These are phyloP conservation scores for Trachelus tabidus DNA, from an alignment of 2,888 invertebrate genomes.

Conservation along the genomic window DNA sequence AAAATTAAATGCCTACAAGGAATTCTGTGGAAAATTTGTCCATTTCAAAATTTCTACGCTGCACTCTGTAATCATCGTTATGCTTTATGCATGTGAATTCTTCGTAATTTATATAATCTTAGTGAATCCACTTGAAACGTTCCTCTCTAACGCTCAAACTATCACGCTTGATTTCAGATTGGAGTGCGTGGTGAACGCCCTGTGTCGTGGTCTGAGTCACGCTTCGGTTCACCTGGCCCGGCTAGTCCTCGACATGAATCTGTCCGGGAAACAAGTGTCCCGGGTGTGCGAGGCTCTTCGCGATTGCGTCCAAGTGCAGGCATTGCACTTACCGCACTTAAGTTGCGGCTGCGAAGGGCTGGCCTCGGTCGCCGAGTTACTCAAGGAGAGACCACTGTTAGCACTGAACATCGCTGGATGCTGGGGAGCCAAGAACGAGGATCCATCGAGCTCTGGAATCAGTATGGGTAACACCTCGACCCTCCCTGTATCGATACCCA, in stretches of 20 bases:
- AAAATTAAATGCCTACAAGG: background rate
- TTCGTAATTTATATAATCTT: background rate
- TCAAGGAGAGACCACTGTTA: constrained; percentile 66
- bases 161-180: constrained; percentile 56
- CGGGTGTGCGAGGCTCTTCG: constrained; percentile 68
- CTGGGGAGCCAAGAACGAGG: constrained; percentile 69
- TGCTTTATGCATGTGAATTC: background rate
- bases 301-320: constrained; percentile 67
- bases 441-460: constrained; percentile 68
- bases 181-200: constrained; percentile 69
- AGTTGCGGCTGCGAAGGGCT: constrained; percentile 70
- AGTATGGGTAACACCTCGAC: constrained; percentile 65
- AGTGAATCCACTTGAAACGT: background rate
- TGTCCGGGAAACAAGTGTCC: constrained; percentile 69
- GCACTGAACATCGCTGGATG: constrained; percentile 69
- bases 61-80: background rate
- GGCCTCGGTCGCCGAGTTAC: constrained; percentile 67
- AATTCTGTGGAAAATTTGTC: background rate
- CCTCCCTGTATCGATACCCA: background rate
- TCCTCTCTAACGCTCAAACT: background rate
- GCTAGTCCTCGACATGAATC: constrained; percentile 69
- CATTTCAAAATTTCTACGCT: background rate
- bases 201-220: constrained; percentile 63
- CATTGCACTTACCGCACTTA: constrained; percentile 69
- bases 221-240: constrained; percentile 65